A percentile compares a stretch with the other conserved stretches of the same genome.
These are phyloP conservation scores for Furnarius figulus DNA, from an alignment of 2,113 vertebrate genomes.

Conservation along the genomic window DNA sequence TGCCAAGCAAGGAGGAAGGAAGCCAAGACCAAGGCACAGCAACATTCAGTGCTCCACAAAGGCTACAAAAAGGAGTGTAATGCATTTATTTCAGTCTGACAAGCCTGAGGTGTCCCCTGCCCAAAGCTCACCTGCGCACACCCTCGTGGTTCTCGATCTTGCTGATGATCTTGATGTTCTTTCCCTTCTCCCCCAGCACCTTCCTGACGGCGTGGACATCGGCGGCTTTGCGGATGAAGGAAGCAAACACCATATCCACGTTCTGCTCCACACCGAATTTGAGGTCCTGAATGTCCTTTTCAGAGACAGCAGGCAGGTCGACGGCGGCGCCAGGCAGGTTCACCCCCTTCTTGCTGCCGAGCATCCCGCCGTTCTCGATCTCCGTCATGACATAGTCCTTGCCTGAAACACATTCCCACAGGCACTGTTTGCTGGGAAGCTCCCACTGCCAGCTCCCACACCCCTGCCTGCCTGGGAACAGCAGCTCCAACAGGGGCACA, in stretches of 20 bases:
- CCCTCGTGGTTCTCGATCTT: constrained; percentile 99
- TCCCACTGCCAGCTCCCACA: background rate
- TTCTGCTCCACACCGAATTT: constrained; percentile 93
- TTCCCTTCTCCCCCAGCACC: constrained; percentile 93
- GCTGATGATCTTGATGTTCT: constrained; percentile 97
- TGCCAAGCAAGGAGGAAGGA: background rate
- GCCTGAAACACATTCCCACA: constrained; percentile 69
- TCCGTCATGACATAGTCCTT: constrained; percentile 83
- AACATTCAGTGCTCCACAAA: background rate
- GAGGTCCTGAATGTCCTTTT: constrained; percentile 94
- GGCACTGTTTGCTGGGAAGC: background rate
- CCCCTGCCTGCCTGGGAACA: background rate
- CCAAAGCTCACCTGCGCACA: constrained; percentile 84
- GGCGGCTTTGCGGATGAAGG: constrained; percentile 94
- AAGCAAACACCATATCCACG: constrained; percentile 97
- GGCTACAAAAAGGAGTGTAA: rapidly evolving
- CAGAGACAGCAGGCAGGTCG: constrained; percentile 90
- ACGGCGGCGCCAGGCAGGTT: constrained; percentile 93
- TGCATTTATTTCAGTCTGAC: background rate
- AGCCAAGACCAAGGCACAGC: background rate
- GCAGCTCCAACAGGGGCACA: rapidly evolving
- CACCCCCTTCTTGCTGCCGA: constrained; percentile 98
- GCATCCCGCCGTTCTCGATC: constrained; percentile 87
- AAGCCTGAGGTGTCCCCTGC: background rate
- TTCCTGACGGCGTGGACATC: constrained; percentile 93